These are phyloP conservation scores for Threskiornis aethiopicus DNA, from an alignment of 2,797 vertebrate genomes.

Conservation along the genomic window DNA sequence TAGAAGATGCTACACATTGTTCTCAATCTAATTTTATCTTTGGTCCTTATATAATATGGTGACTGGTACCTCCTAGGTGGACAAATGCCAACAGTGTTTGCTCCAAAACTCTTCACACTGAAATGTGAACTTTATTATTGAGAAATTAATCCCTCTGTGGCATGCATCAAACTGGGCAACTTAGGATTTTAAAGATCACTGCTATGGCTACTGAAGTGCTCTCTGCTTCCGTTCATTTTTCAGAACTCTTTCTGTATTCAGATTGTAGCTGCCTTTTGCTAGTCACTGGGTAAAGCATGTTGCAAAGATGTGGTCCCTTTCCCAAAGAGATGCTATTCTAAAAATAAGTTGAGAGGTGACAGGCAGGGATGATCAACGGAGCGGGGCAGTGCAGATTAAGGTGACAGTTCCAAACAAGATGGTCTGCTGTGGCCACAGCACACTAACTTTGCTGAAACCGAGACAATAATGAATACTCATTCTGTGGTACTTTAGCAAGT, in stretches of 20 bases:
- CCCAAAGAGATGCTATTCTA: neutral
- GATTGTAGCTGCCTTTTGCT: neutral
- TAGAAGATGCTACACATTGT: constrained; percentile 59
- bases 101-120: neutral
- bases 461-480: neutral
- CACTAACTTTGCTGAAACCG: neutral
- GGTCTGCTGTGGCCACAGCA: neutral
- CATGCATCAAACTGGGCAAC: neutral
- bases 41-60: constrained; percentile 49
- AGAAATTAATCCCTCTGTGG: neutral
- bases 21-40: constrained; percentile 56
- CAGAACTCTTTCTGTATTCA: neutral
- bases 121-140: neutral
- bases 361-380: neutral
- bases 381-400: neutral
- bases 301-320: neutral
- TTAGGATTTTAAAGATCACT: neutral
- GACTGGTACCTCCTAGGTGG: constrained; percentile 32
- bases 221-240: neutral
- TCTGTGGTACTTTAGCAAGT: neutral
- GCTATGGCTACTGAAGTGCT: neutral
- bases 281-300: neutral
- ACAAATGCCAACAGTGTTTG: neutral
- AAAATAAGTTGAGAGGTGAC: neutral
- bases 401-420: neutral